Evolutionary conservation across 2,113 vertebrate species (phyloP).

Genomic region (Platycercus adscitus): DNA sequence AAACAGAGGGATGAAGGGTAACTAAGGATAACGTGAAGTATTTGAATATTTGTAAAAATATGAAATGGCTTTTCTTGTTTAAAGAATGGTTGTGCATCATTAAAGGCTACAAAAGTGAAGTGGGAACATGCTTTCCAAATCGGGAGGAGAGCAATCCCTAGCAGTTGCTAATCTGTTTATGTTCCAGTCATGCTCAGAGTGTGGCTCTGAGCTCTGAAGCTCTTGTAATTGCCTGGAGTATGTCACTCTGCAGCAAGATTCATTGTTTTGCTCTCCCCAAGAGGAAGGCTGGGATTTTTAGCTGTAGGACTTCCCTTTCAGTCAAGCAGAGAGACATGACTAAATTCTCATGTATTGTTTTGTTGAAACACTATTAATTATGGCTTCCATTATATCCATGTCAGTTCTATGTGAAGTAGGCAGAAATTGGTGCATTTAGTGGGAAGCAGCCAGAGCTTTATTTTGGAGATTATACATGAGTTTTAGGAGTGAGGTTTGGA

Average conservation of each 20-base stretch:
- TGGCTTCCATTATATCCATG: not conserved
- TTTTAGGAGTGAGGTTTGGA: not conserved
- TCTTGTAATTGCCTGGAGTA: constrained; percentile 54
- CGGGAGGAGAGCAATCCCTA: constrained; percentile 19
- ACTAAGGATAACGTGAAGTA: not conserved
- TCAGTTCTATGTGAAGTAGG: not conserved
- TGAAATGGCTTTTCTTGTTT: constrained; percentile 7
- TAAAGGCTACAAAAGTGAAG: not conserved
- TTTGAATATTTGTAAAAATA: constrained; percentile 8
- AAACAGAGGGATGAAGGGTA: not conserved
- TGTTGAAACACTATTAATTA: constrained; percentile 15
- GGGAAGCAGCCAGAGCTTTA: not conserved
- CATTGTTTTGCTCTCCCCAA: constrained; percentile 19
- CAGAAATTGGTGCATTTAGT: not conserved
- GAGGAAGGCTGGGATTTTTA: not conserved
- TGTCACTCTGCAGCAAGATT: not conserved
- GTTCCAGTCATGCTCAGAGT: constrained; percentile 29
- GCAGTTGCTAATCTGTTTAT: constrained; percentile 43
- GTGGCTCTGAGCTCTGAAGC: constrained; percentile 31
- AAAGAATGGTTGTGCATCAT: constrained; percentile 1
- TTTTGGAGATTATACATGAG: not conserved
- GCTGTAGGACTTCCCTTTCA: constrained; percentile 28
- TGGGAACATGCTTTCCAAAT: constrained; percentile 10
- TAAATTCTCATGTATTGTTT: constrained; percentile 21
- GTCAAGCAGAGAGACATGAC: not conserved